Evolutionary conservation across 2,888 invertebrate genomes (phyloP).

Genomic region (Axea sp.): DNA sequence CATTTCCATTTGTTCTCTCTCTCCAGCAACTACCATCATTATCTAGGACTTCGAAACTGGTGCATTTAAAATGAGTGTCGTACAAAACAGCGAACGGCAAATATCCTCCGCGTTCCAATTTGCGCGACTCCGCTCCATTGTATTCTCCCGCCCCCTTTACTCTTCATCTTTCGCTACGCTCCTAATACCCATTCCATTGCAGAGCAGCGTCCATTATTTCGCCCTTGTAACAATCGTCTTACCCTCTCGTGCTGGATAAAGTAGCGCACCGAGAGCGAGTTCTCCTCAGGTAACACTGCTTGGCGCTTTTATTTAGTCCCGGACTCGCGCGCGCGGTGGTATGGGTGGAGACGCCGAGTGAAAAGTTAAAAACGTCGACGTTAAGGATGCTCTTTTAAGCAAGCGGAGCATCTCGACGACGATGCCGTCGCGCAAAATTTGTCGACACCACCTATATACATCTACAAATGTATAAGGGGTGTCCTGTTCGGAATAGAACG

Average conservation of each 20-base stretch:
- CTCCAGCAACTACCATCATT: slow-evolving; percentile 26
- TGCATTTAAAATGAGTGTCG: slow-evolving; percentile 60
- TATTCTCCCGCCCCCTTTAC: slow-evolving; percentile 3
- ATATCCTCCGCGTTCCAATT: slow-evolving; percentile 60
- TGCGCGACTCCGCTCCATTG: slow-evolving; percentile 56
- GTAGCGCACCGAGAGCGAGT: slow-evolving; percentile 50
- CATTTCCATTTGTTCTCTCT: slow-evolving; percentile 17
- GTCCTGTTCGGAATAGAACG: slow-evolving; percentile 6
- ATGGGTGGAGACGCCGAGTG: slow-evolving; percentile 54
- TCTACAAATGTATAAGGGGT: slow-evolving; percentile 40
- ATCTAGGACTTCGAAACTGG: slow-evolving; percentile 55
- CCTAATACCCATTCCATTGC: slow-evolving; percentile 55
- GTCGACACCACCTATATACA: slow-evolving; percentile 50
- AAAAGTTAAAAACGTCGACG: slow-evolving; percentile 63
- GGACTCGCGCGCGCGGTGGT: slow-evolving; percentile 50
- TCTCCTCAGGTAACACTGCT: slow-evolving; percentile 58
- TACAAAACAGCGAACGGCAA: slow-evolving; percentile 55
- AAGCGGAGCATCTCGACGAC: slow-evolving; percentile 51
- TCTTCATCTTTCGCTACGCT: slow-evolving; percentile 17
- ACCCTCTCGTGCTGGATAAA: slow-evolving; percentile 58
- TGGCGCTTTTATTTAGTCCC: slow-evolving; percentile 58
- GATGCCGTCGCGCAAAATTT: slow-evolving; percentile 56
- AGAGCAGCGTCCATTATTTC: slow-evolving; percentile 54
- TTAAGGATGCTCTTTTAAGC: slow-evolving; percentile 61
- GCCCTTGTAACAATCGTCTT: slow-evolving; percentile 61